A percentile compares a stretch with the other conserved stretches of the same genome.
These are phyloP conservation scores for Aptenodytes forsteri DNA, from an alignment of 2,113 vertebrate species.

Conservation along the genomic window DNA sequence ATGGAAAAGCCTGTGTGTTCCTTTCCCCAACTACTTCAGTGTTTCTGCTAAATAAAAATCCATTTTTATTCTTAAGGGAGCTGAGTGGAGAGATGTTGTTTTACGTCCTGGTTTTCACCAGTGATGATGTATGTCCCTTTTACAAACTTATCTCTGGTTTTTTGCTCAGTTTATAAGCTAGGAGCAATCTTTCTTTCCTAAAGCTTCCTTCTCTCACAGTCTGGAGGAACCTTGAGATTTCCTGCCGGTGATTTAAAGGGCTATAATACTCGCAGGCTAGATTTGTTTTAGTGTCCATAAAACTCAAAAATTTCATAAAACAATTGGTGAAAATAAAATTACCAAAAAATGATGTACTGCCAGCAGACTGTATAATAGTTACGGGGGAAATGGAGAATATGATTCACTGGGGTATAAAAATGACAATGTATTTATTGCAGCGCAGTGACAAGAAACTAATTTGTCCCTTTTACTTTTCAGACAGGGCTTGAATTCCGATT, in stretches of 20 bases:
- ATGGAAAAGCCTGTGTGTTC: constrained; percentile 38
- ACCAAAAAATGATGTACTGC: constrained; percentile 86
- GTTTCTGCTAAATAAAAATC: constrained; percentile 81
- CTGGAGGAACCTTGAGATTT: constrained; percentile 99
- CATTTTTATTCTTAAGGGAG: constrained; percentile 79
- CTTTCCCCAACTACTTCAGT: constrained; percentile 51
- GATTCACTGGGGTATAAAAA: constrained; percentile 83
- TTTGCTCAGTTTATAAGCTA: constrained; percentile 98
- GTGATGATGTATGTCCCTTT: constrained; percentile 81
- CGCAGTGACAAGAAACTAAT: constrained; percentile 82
- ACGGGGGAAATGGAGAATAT: constrained; percentile 83
- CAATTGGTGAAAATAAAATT: constrained; percentile 88
- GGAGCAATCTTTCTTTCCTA: constrained; percentile 96
- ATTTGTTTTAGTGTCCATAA: constrained; percentile 89
- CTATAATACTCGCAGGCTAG: constrained; percentile 86
- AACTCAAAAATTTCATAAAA: constrained; percentile 88
- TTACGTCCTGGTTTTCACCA: constrained; percentile 74
- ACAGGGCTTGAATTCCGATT: constrained; percentile 77
- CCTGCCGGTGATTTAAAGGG: constrained; percentile 96
- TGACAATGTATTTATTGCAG: constrained; percentile 86
- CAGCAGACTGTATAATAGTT: constrained; percentile 87
- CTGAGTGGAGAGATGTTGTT: constrained; percentile 75
- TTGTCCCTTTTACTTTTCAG: constrained; percentile 84
- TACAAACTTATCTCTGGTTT: constrained; percentile 92
- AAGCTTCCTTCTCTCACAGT: constrained; percentile 96